These are phyloP conservation scores for Elanoides forficatus DNA, from an alignment of 2,113 vertebrate genomes.

Conservation along the genomic window DNA sequence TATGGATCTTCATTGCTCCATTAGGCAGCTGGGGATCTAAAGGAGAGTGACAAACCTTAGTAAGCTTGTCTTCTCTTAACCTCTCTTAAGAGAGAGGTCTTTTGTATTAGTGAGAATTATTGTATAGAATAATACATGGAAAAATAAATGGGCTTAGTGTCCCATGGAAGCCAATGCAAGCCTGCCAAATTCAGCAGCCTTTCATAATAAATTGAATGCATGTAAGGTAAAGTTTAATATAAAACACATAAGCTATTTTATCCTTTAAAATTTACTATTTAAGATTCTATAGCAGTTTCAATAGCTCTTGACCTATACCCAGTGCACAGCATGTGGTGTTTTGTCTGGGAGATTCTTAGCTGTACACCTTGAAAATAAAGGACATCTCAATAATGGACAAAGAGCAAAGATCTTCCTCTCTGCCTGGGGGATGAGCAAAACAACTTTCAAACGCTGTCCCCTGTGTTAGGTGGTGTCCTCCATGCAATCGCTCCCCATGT, in stretches of 20 bases:
- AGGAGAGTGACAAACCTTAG: background rate
- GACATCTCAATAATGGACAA: background rate
- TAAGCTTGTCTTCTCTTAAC: background rate
- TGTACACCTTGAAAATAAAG: background rate
- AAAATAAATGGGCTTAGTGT: background rate
- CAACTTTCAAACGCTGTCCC: no score
- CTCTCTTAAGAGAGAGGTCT: background rate
- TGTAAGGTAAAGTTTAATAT: background rate
- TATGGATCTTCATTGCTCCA: background rate
- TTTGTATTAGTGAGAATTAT: background rate
- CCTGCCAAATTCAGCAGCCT: background rate
- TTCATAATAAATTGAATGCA: background rate
- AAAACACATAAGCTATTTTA: background rate
- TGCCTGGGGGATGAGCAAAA: background rate
- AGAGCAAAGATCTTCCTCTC: background rate
- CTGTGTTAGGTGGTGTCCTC: background rate
- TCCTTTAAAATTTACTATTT: background rate
- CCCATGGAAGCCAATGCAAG: background rate
- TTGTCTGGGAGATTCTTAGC: background rate
- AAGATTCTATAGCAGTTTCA: background rate
- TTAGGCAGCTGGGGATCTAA: background rate
- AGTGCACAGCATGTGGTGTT: background rate
- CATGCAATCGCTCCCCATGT: fast-evolving
- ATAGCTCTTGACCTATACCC: background rate
- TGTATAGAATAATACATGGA: background rate